Evolutionary conservation across 2,888 invertebrate species (phyloP).

Genomic region (Coecobrya sp.): DNA sequence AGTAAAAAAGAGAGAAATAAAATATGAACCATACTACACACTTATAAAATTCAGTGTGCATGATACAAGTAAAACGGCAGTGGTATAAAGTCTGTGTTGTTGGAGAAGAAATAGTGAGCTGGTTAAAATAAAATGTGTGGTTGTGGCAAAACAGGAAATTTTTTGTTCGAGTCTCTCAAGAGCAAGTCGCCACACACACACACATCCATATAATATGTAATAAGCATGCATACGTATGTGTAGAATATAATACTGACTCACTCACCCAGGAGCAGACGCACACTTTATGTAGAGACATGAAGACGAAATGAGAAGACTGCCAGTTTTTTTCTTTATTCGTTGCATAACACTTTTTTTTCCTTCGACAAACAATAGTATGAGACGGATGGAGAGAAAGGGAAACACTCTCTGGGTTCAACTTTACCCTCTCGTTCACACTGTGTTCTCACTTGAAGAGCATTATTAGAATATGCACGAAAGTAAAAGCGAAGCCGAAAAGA

Average conservation of each 20-base stretch:
- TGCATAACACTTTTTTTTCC: slow-evolving; percentile 56
- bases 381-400: slow-evolving; percentile 74
- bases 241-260: slow-evolving; percentile 36
- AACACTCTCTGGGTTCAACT: slow-evolving; percentile 77
- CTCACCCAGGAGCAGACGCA: not conserved
- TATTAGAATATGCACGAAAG: slow-evolving; percentile 66
- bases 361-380: slow-evolving; percentile 69
- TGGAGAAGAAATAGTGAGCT: not conserved
- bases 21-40: slow-evolving; percentile 19
- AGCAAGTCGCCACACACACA: slow-evolving; percentile 59
- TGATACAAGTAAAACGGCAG: not conserved
- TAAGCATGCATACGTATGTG: slow-evolving; percentile 24
- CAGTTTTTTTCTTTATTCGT: slow-evolving; percentile 54
- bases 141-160: slow-evolving; percentile 68
- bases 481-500: slow-evolving; percentile 74
- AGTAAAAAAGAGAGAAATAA: slow-evolving; percentile 38
- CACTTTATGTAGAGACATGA: slow-evolving; percentile 6
- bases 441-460: slow-evolving; percentile 75
- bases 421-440: slow-evolving; percentile 80
- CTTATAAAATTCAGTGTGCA: not conserved
- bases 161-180: slow-evolving; percentile 48
- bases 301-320: slow-evolving; percentile 46
- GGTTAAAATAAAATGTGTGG: slow-evolving; percentile 51
- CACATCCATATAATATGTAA: not conserved
- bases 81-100: not conserved